phyloP scores from a whole-genome alignment of 2,113 vertebrate genomes.

The Regulus satrapa region DNA sequence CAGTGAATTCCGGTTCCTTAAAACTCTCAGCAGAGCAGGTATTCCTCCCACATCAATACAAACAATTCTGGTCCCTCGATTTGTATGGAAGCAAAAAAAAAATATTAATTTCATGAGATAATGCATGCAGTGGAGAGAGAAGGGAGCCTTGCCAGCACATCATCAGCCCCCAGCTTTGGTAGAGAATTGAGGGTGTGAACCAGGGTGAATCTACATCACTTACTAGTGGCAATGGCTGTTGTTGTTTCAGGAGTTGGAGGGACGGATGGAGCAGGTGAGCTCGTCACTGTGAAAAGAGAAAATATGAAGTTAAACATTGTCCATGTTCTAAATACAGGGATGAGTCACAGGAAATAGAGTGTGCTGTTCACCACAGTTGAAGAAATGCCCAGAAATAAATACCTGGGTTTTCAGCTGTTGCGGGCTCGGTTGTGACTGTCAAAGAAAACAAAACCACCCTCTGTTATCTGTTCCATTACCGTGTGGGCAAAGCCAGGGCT shows the following conservation, averaged over 20 bases:
- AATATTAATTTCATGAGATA: background rate
- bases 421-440: accelerated
- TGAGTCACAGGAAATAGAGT: accelerated
- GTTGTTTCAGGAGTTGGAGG: background rate
- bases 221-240: background rate
- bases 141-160: background rate
- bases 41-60: background rate
- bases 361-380: background rate
- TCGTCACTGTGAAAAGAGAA: background rate
- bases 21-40: background rate
- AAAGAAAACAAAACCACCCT: background rate
- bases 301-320: background rate
- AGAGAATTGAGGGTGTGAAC: background rate
- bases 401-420: background rate
- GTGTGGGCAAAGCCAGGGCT: background rate
- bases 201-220: background rate
- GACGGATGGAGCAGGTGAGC: accelerated
- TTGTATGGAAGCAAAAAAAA: background rate
- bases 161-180: no score
- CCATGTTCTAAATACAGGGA: background rate
- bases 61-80: background rate
- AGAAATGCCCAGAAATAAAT: background rate
- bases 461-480: background rate
- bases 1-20: background rate
- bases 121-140: no score